Base-by-base conservation (phyloP, 2,888 invertebrate genomes). In the Lithodes maja region DNA sequence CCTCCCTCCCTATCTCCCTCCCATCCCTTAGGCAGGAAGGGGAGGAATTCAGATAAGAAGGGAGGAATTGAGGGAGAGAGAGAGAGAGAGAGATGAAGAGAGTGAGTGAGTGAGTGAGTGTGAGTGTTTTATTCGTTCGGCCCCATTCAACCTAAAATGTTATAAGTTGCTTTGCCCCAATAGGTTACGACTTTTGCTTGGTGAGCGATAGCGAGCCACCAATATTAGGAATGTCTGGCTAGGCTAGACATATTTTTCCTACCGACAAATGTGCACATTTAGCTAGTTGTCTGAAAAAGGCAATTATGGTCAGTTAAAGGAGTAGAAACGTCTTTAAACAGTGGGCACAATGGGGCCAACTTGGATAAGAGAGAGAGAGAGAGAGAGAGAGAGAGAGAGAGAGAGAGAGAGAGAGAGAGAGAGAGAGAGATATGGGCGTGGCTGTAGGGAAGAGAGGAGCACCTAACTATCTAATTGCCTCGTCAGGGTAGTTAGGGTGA, bases 401-500 rank as follows among this genome's bases (percentile, higher is more conserved):
- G 49, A 3, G 75, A 75, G 17, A 33, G 2, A 2, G 33, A 17
- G 75, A 33, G 49, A 33, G 75, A 75, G 75, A 33, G 49, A n/a
- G 75, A 17, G 7, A 33, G 49, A 3, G 75, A 75, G 0, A 17
- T 1, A 17, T 2, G 17, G 17, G 15, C 33, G 33, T 33, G 75
- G 49, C 7, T 7, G 49, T n/a, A 33, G 49, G 3, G 75, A 17
- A n/a, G 2, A 75, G 75, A 17, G 17, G 75, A 17, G 7, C 1
- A 75, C 7, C 17, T 33, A 75, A 61, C 61, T 61, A 61, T 12
- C 61, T 61, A 61, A 61, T 61, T 61, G 61, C 61, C 61, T 61
- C 61, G 61, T 61, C 17, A 75, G 75, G 75, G 49, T 61, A 61
- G 61, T 61, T 61, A 61, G 61, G 61, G 61, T 61, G 61, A 61